These are phyloP conservation scores for Phylloscopus trochilus DNA, from an alignment of 2,113 vertebrate genomes.

Conservation along the genomic window DNA sequence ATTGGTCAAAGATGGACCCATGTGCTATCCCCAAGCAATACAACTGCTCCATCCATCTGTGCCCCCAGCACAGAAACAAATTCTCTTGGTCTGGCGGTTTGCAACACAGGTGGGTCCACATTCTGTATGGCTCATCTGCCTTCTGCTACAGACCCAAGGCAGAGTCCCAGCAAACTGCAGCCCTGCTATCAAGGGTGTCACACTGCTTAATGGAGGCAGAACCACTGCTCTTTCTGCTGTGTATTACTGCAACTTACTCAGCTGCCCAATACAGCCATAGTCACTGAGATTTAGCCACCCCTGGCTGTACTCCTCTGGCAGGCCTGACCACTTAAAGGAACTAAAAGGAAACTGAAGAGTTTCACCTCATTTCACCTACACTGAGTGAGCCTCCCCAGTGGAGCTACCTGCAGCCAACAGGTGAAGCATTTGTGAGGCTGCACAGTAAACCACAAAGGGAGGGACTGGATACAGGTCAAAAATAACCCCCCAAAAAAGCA, in stretches of 20 bases:
- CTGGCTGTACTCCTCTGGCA: not conserved
- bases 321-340: not conserved
- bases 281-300: not conserved
- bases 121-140: not conserved
- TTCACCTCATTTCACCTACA: not conserved
- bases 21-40: not conserved
- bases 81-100: not conserved
- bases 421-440: not conserved
- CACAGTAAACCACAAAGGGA: not conserved
- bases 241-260: not conserved
- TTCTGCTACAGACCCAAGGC: not conserved
- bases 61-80: not conserved
- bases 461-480: not conserved
- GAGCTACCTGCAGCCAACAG: not conserved
- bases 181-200: not conserved
- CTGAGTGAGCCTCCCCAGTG: not conserved
- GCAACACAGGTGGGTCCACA: fast-evolving
- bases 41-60: not conserved
- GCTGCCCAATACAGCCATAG: not conserved
- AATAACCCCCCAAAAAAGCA: not conserved
- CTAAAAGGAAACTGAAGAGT: not conserved
- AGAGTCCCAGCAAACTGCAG: not conserved
- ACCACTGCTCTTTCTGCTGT: not conserved
- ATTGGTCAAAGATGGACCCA: fast-evolving
- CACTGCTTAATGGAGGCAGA: fast-evolving